Conservation (phyloP, 1,140 invertebrate genomes). For the Gonioctena quinquepunctata region DNA sequence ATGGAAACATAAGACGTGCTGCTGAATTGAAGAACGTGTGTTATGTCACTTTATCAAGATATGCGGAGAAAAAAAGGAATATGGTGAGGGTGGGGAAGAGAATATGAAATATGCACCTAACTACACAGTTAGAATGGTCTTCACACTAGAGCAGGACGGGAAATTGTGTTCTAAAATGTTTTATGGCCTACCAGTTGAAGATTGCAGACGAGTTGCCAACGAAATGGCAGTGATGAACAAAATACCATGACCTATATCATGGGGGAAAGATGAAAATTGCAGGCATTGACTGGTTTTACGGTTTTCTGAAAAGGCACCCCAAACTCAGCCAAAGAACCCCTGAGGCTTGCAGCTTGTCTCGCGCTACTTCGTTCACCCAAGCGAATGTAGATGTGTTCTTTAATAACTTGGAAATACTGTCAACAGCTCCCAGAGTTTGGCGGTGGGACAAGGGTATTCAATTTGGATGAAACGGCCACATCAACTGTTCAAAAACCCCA, state of each 20-base stretch:
- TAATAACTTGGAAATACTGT: conserved; percentile 15
- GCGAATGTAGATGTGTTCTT: conserved; percentile 44
- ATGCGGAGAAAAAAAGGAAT: background rate
- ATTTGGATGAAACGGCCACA: conserved; percentile 56
- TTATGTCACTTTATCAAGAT: background rate
- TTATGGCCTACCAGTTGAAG: background rate
- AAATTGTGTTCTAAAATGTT: background rate
- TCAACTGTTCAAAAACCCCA: conserved; percentile 56
- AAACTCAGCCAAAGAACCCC: conserved; percentile 51
- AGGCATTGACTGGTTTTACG: background rate
- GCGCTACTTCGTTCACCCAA: conserved; percentile 29
- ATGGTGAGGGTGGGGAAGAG: background rate
- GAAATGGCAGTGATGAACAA: background rate
- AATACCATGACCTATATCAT: background rate
- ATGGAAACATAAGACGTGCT: background rate
- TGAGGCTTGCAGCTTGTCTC: conserved; percentile 50
- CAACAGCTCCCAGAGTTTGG: background rate
- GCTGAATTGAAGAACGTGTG: background rate
- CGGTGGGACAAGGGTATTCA: conserved; percentile 24
- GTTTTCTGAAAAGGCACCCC: background rate
- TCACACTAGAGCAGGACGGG: background rate
- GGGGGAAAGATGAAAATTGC: conserved; percentile 14
- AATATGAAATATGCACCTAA: no score
- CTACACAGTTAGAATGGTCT: no score
- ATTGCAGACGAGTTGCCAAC: background rate